Percentiles rank a stretch among this genome's conserved stretches.
phyloP scores from a whole-genome alignment of 2,797 vertebrate species.

The Tolypeutes matacus region DNA sequence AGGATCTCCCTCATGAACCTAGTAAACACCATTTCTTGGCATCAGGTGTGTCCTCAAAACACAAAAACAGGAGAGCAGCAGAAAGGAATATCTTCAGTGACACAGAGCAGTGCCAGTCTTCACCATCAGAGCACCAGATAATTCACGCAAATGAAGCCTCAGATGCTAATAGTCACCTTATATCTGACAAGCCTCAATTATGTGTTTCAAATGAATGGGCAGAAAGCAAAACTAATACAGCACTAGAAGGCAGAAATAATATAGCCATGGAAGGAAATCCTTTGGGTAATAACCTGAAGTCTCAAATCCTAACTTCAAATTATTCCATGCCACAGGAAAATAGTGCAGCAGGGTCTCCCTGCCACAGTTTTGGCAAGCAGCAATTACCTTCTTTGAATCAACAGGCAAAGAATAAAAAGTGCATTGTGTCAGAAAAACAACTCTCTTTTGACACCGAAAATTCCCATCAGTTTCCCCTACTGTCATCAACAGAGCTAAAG shows the following conservation, averaged over 20 bases:
- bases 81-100: not conserved
- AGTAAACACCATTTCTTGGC: not conserved
- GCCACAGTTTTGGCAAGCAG: not conserved
- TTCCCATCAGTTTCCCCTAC: accelerated
- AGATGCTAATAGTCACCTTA: not conserved
- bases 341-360: not conserved
- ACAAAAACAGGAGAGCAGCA: not conserved
- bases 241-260: accelerated
- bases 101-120: not conserved
- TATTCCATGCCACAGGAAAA: not conserved
- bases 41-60: not conserved
- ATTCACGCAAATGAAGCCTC: not conserved
- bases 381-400: not conserved
- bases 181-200: not conserved
- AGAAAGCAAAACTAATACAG: accelerated
- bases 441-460: accelerated
- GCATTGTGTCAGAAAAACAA: not conserved
- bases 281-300: not conserved
- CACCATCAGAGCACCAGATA: not conserved
- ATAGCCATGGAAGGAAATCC: not conserved
- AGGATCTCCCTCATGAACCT: constrained; percentile 22
- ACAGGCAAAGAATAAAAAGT: not conserved
- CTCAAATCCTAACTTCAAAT: not conserved
- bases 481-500: not conserved
- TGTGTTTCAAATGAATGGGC: not conserved